These are phyloP conservation scores for Ditylenchus weischeri DNA, from an alignment of 2,888 invertebrate species.

Conservation along the genomic window DNA sequence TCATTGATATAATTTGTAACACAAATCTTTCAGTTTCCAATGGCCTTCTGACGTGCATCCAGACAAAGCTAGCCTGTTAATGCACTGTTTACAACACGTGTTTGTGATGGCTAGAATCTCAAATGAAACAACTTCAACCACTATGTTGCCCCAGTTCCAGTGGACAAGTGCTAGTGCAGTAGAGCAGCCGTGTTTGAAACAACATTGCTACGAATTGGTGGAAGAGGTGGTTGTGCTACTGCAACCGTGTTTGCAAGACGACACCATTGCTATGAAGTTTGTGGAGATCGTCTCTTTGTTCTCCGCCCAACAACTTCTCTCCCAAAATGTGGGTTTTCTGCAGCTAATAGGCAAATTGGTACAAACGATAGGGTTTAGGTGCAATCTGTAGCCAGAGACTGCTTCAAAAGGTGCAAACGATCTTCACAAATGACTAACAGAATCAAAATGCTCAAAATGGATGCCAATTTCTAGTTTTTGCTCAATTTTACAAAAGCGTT, in stretches of 20 bases:
- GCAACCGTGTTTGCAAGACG: background rate
- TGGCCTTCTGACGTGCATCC: background rate
- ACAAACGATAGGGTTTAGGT: background rate
- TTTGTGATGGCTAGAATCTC: background rate
- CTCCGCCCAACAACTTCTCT: background rate
- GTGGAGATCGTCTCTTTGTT: background rate
- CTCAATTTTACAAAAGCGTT: too few species aligned
- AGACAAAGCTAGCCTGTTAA: constrained; percentile 3
- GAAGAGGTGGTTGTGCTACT: background rate
- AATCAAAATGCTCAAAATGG: constrained; percentile 7
- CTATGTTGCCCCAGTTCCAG: too few species aligned
- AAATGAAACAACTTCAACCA: too few species aligned
- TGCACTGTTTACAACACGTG: background rate
- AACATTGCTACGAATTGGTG: background rate
- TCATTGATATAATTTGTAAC: background rate
- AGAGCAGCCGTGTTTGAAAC: background rate
- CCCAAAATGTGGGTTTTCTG: background rate
- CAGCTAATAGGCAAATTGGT: too few species aligned
- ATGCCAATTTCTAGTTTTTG: too few species aligned
- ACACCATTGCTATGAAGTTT: background rate
- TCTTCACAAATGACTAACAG: background rate
- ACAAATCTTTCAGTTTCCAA: background rate
- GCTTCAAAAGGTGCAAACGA: constrained; percentile 4
- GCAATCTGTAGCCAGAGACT: constrained; percentile 2
- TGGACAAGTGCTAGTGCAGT: too few species aligned